Evolutionary conservation across 2,888 invertebrate genomes (phyloP).

Genomic region (Mythimna lalbum): DNA sequence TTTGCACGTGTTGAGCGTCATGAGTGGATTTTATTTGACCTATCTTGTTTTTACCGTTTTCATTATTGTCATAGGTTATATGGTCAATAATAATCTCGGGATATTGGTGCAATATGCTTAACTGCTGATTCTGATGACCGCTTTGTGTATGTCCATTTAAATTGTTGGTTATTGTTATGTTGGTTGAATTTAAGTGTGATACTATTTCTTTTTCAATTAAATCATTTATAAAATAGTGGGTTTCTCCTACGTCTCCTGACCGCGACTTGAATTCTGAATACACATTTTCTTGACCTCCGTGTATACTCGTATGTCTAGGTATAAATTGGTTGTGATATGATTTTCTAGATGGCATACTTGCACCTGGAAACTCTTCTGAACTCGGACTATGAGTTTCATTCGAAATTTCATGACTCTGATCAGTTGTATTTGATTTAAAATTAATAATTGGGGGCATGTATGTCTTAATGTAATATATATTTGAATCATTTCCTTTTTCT

Average conservation of each 20-base stretch:
- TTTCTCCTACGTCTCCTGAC: slow-evolving; percentile 17
- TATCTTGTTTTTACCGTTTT: slow-evolving; percentile 6
- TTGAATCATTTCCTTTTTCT: slow-evolving; percentile 64
- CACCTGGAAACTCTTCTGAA: slow-evolving; percentile 37
- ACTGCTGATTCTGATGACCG: slow-evolving; percentile 28
- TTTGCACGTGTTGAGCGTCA: slow-evolving; percentile 12
- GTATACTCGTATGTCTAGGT: not conserved
- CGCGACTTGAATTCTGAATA: slow-evolving; percentile 28
- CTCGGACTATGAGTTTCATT: slow-evolving; percentile 12
- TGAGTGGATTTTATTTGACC: slow-evolving; percentile 9
- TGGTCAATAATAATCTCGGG: slow-evolving; percentile 52
- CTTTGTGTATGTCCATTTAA: too few species aligned
- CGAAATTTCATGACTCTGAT: slow-evolving; percentile 24
- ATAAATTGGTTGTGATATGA: slow-evolving; percentile 9
- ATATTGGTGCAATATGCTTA: slow-evolving; percentile 40
- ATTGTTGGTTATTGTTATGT: too few species aligned
- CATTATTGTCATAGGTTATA: slow-evolving; percentile 48
- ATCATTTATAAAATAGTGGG: slow-evolving; percentile 28
- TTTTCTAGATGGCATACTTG: slow-evolving; percentile 24
- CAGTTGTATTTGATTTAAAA: slow-evolving; percentile 39
- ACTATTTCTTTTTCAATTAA: slow-evolving; percentile 32
- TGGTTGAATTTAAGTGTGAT: slow-evolving; percentile 1
- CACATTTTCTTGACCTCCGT: slow-evolving; percentile 25
- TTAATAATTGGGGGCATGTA: slow-evolving; percentile 32
- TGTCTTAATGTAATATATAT: slow-evolving; percentile 67